phyloP scores from a whole-genome alignment of 2,113 vertebrate genomes.

The Rhineura floridana region DNA sequence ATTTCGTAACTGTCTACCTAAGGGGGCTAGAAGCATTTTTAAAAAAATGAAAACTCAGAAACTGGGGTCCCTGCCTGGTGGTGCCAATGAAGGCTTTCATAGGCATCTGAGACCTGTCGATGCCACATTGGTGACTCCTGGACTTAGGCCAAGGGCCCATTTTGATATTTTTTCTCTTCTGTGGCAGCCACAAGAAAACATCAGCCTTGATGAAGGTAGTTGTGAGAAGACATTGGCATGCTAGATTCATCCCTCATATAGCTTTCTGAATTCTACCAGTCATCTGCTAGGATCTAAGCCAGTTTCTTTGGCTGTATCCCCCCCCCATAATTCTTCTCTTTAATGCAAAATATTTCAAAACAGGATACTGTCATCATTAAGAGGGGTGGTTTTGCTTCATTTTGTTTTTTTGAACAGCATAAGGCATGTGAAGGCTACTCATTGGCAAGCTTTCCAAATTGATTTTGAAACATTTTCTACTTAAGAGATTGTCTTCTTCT shows the following conservation, averaged over 20 bases:
- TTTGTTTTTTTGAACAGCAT: conserved; percentile 4
- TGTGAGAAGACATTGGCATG: not conserved
- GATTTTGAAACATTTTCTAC: not conserved
- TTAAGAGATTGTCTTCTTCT: not conserved
- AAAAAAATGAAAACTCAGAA: no score
- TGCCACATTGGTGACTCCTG: no score
- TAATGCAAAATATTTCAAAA: not conserved
- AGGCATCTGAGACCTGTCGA: no score
- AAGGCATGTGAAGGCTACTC: not conserved
- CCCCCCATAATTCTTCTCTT: not conserved
- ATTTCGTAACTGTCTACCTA: no score
- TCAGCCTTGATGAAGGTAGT: not conserved
- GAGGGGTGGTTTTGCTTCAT: no score
- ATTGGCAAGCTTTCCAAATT: not conserved
- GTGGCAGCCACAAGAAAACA: not conserved
- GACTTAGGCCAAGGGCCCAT: not conserved
- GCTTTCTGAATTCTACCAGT: no score
- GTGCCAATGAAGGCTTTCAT: no score
- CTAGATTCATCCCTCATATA: not conserved
- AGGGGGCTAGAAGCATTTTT: no score
- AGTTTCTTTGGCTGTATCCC: not conserved
- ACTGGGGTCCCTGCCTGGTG: no score
- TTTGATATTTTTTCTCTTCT: not conserved
- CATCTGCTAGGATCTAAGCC: not conserved
- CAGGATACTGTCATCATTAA: not conserved